Percentiles rank a stretch among this genome's conserved stretches.
These are phyloP conservation scores for Branchinecta sandiegonensis DNA, from an alignment of 2,888 invertebrate genomes.

Conservation along the genomic window DNA sequence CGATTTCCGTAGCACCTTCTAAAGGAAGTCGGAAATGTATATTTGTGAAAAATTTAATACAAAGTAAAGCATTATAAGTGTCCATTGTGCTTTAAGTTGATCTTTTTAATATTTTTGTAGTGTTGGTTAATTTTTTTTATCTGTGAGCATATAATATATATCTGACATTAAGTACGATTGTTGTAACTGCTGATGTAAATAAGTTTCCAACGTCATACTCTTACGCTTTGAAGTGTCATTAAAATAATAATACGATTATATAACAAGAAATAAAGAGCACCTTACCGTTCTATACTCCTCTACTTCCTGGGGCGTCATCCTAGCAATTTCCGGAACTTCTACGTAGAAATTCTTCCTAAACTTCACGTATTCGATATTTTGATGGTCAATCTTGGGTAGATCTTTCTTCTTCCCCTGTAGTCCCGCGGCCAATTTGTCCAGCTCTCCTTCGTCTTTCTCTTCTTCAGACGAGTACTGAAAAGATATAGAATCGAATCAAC, in stretches of 20 bases:
- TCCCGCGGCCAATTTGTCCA: conserved; percentile 72
- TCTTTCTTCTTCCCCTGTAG: conserved; percentile 81
- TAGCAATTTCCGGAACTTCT: conserved; percentile 85
- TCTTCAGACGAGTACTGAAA: conserved; percentile 85
- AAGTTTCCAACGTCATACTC: no score
- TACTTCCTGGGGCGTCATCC: conserved; percentile 75
- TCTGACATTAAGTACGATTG: no score
- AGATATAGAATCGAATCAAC: conserved; percentile 20
- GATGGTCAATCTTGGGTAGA: conserved; percentile 79
- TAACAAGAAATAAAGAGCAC: background rate
- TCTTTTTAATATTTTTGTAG: no score
- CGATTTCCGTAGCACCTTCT: no score
- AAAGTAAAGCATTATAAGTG: no score
- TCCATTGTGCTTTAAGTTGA: no score
- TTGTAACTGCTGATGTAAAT: no score
- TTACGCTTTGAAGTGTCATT: no score
- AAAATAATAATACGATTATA: background rate
- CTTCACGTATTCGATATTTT: conserved; percentile 65
- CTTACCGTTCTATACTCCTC: conserved; percentile 54
- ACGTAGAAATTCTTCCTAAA: conserved; percentile 95
- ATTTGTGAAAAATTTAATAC: no score
- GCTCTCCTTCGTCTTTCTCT: conserved; percentile 89
- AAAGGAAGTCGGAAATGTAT: no score
- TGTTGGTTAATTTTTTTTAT: no score
- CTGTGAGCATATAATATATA: no score